Evolutionary conservation across 2,797 vertebrate species (phyloP).

Genomic region (Botia almorhae): DNA sequence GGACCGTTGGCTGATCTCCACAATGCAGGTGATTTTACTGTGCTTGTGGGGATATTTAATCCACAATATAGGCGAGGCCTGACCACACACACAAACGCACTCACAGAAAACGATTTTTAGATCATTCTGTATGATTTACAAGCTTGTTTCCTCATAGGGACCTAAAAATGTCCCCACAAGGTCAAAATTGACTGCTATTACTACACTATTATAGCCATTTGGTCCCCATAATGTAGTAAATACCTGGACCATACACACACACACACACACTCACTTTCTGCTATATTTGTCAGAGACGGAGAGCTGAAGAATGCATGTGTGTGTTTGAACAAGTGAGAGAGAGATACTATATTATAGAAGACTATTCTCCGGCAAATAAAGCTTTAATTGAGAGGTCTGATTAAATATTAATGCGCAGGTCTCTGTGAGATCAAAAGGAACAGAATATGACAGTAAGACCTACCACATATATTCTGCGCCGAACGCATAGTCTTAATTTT

Average conservation of each 20-base stretch:
- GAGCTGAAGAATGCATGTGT: background rate
- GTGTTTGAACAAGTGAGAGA: conserved; percentile 28
- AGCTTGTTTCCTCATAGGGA: too few relatives aligned
- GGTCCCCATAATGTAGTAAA: too few relatives aligned
- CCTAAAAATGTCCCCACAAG: too few relatives aligned
- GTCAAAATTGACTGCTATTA: too few relatives aligned
- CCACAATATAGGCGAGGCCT: conserved; percentile 1
- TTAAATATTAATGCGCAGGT: conserved; percentile 45
- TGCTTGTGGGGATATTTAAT: background rate
- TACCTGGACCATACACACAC: background rate
- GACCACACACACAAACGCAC: background rate
- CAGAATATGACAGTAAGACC: conserved; percentile 19
- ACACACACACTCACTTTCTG: too few relatives aligned
- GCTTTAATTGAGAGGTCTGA: conserved; percentile 38
- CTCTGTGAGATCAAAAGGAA: conserved; percentile 24
- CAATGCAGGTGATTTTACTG: conserved; percentile 6
- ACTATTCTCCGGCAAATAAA: conserved; percentile 35
- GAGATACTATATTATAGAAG: conserved; percentile 27
- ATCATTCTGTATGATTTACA: too few relatives aligned
- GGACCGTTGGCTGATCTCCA: background rate
- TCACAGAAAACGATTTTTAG: too few relatives aligned
- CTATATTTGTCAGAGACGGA: background rate
- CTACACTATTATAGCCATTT: too few relatives aligned
- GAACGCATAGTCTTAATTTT: background rate
- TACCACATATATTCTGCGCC: background rate